Evolutionary conservation across 2,113 vertebrate species (phyloP).

Genomic region (Chaetops frenatus): DNA sequence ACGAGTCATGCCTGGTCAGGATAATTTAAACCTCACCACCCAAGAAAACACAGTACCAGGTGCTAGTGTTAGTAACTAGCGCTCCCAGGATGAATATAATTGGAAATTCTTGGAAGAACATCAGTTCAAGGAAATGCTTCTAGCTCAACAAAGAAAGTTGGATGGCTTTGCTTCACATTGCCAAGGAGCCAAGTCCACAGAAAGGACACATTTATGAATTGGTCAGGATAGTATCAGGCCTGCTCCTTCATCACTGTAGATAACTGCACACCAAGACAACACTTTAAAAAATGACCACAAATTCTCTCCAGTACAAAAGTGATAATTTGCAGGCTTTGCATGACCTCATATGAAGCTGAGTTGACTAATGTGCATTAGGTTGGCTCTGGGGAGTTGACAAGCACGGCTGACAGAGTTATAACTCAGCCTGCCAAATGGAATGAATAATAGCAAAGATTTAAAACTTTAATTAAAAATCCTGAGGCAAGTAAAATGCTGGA

Average conservation of each 20-base stretch:
- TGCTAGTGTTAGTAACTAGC: not conserved
- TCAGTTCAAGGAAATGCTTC: not conserved
- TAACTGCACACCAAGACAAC: slow-evolving; percentile 9
- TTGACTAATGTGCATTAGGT: slow-evolving; percentile 1
- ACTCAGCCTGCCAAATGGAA: slow-evolving; percentile 2
- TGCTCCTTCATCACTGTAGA: not conserved
- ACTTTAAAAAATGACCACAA: not conserved
- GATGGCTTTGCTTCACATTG: not conserved
- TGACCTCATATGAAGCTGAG: slow-evolving; percentile 41
- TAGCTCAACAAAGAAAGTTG: not conserved
- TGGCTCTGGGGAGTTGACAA: slow-evolving; percentile 12
- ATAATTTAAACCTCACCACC: not conserved
- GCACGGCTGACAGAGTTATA: slow-evolving; percentile 10
- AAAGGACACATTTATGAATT: not conserved
- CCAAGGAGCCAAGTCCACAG: not conserved
- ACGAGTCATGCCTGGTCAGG: not conserved
- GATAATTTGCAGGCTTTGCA: slow-evolving; percentile 47
- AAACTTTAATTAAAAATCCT: slow-evolving; percentile 48
- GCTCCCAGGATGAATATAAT: not conserved
- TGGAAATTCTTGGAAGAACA: not conserved
- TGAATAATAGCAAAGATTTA: slow-evolving; percentile 14
- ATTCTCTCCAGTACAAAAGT: slow-evolving; percentile 8
- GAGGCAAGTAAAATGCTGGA: not conserved
- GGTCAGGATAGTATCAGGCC: not conserved
- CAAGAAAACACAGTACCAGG: not conserved